phyloP scores from a whole-genome alignment of 2,888 invertebrate genomes.

The Brenthis ino region DNA sequence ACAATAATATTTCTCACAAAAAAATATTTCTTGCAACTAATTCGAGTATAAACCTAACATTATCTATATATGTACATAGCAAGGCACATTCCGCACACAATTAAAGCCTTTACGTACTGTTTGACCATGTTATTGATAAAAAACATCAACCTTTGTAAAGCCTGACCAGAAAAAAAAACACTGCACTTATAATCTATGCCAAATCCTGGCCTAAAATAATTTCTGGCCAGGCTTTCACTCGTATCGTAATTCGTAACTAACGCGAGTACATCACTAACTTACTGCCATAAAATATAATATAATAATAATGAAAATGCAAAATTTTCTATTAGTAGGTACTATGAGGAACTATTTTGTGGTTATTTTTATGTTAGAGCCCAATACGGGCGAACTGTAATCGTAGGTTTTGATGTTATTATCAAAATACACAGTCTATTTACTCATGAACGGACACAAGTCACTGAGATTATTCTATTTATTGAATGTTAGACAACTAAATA shows the following conservation, averaged over 20 bases:
- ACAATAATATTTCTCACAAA: conserved; percentile 77
- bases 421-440: conserved; percentile 72
- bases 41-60: conserved; percentile 81
- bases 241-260: conserved; percentile 49
- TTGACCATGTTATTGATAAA: conserved; percentile 74
- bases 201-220: conserved; percentile 28
- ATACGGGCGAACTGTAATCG: conserved; percentile 58
- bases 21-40: conserved; percentile 81
- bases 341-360: conserved; percentile 81
- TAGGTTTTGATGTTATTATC: conserved; percentile 76
- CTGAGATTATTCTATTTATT: conserved; percentile 57
- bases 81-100: conserved; percentile 83
- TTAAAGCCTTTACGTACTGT: conserved; percentile 74
- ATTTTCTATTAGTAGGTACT: conserved; percentile 81
- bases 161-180: conserved; percentile 54
- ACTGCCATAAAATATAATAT: conserved; percentile 70
- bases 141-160: conserved; percentile 67
- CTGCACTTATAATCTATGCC: conserved; percentile 30
- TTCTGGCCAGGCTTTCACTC: conserved; percentile 43
- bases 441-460: conserved; percentile 44
- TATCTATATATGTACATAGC: conserved; percentile 75
- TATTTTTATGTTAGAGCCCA: conserved; percentile 61
- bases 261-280: conserved; percentile 75
- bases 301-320: conserved; percentile 76
- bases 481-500: conserved; percentile 29